Percentiles rank a stretch among this genome's conserved stretches.
Evolutionary conservation across 2,113 vertebrate genomes (phyloP).

Genomic region (Limanda limanda): DNA sequence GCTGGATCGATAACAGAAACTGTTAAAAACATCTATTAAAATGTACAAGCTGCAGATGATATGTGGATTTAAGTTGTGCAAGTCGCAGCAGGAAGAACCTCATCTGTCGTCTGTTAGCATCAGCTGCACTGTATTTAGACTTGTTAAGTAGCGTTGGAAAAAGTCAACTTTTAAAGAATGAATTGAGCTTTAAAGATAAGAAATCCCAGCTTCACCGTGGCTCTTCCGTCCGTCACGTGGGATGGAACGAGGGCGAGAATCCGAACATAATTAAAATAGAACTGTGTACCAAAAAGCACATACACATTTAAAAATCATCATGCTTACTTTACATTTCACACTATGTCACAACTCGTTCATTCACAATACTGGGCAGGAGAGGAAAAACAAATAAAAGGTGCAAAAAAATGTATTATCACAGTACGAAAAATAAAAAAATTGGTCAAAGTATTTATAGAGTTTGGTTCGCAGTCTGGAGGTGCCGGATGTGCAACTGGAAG

Average conservation of each 20-base stretch:
- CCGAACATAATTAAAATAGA: constrained; percentile 20
- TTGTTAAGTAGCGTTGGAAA: too few species aligned
- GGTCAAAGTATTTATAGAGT: background rate
- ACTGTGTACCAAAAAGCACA: constrained; percentile 52
- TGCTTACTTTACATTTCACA: constrained; percentile 52
- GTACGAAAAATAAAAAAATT: constrained; percentile 11
- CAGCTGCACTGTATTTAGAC: too few species aligned
- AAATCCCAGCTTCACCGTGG: background rate
- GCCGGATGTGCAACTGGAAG: constrained; percentile 22
- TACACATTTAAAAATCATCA: constrained; percentile 57
- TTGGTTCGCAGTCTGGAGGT: constrained; percentile 9
- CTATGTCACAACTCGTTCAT: constrained; percentile 55
- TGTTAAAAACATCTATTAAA: too few species aligned
- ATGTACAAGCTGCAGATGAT: too few species aligned
- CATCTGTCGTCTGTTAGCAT: too few species aligned
- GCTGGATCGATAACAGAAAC: too few species aligned
- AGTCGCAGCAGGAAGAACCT: too few species aligned
- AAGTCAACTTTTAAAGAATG: too few species aligned
- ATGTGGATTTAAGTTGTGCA: too few species aligned
- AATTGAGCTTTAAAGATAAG: too few species aligned
- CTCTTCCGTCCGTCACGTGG: constrained; percentile 22
- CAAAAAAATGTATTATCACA: constrained; percentile 43
- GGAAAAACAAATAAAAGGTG: constrained; percentile 50
- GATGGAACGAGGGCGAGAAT: constrained; percentile 30
- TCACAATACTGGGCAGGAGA: constrained; percentile 70